Conservation (phyloP, 1,140 invertebrate genomes). For the Macrocentrus cingulum region DNA sequence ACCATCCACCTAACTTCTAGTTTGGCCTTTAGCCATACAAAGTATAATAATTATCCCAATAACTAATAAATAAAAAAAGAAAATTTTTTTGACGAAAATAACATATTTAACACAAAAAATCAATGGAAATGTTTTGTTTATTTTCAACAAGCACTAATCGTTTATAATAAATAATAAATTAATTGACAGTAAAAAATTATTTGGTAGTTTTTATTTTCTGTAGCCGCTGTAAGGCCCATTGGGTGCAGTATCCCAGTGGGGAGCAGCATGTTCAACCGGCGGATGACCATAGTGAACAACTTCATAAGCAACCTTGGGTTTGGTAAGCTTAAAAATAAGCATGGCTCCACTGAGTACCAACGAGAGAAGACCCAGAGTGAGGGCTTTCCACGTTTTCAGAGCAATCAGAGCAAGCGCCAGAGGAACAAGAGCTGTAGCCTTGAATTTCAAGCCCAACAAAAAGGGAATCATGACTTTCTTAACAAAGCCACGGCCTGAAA, state of each 20-base stretch:
- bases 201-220: conserved; percentile 38
- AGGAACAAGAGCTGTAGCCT: conserved; percentile 78
- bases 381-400: conserved; percentile 83
- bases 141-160: no score
- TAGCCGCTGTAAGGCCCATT: conserved; percentile 65
- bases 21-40: no score
- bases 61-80: no score
- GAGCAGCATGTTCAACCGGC: conserved; percentile 66
- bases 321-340: conserved; percentile 82
- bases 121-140: conserved; percentile 34
- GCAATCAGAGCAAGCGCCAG: conserved; percentile 78
- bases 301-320: conserved; percentile 79
- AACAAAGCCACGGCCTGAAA: conserved; percentile 73
- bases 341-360: conserved; percentile 78
- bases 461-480: conserved; percentile 83
- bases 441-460: conserved; percentile 80
- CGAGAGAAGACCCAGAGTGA: conserved; percentile 80
- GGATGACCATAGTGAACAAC: conserved; percentile 82
- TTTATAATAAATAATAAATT: conserved; percentile 51
- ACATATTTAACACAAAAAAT: not conserved
- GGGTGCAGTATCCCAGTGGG: conserved; percentile 65
- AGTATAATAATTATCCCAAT: no score
- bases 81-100: no score
- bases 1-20: no score
- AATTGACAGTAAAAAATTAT: not conserved